Evolutionary conservation across 2,888 invertebrate species (phyloP), one percentile per base, ranked within the genome.

Genomic region (Cenopis cana): DNA sequence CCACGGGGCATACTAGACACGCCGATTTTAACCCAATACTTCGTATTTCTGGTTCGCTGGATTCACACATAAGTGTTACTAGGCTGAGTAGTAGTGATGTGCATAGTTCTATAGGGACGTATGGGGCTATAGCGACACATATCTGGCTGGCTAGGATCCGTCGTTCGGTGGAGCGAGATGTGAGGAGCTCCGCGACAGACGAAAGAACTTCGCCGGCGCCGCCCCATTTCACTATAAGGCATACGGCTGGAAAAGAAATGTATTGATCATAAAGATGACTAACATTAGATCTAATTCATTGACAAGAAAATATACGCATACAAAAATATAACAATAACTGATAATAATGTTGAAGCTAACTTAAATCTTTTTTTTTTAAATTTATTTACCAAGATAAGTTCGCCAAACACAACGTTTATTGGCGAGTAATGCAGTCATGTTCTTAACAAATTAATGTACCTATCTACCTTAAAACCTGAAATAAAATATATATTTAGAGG

Each of bases 141-240:
- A 91, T 89, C 75, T 92, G 91, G 74, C 91, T 90, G 50, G 93
- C 93, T 20, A 93, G 74, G 59, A 90, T 74, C 0, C 91, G 78
- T 0, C 93, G 84, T 65, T 93, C 93, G 0, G 81, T 76, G 0
- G 92, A 90, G 5, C 88, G 81, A 0, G 92, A 92, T 0, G 90
- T 86, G 3, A 93, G 78, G 0, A 93, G 76, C 69, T 93, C 93
- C 0, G 93, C 92, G 74, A 93, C 87, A 12, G 89, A 87, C 0
- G 93, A 92, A 12, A 93, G 72, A 0, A 93, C 91, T 75, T 93
- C 93, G 33, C 91, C 93, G 69, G 91, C 88, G 10, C 91, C 92
- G 0, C 93, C 93, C 93, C 93, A 93, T 81, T 92, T 92, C 33
- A 93, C 93, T 76, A 93, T 82, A 4, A 93, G 83, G 61, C 91